Evolutionary conservation across 1,140 invertebrate genomes (phyloP).

Genomic region (Aphelinus certus): DNA sequence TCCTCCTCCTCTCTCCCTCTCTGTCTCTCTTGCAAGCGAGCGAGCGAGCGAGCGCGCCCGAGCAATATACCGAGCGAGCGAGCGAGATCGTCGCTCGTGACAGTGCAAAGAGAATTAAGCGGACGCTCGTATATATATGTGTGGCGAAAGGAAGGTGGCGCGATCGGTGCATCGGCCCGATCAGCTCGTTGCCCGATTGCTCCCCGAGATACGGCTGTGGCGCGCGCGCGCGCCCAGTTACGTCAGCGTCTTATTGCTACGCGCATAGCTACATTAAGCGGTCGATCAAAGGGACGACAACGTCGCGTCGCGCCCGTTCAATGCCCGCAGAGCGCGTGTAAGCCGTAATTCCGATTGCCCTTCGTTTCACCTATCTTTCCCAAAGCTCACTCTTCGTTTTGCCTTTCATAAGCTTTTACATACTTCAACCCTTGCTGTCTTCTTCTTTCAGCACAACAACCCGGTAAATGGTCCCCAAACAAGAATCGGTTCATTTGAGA

Average conservation of each 20-base stretch:
- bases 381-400: too few species aligned
- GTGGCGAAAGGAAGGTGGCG: neutral
- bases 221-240: constrained; percentile 49
- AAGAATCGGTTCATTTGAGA: too few species aligned
- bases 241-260: constrained; percentile 60
- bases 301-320: constrained; percentile 22
- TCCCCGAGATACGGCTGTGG: constrained; percentile 46
- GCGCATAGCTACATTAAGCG: constrained; percentile 52
- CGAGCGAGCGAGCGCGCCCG: neutral
- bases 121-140: neutral
- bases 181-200: constrained; percentile 48
- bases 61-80: neutral
- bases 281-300: constrained; percentile 54
- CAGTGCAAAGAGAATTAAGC: constrained; percentile 8
- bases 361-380: too few species aligned
- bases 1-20: constrained; percentile 2
- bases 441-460: too few species aligned
- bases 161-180: neutral
- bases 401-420: too few species aligned
- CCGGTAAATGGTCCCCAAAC: too few species aligned
- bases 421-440: too few species aligned
- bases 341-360: too few species aligned
- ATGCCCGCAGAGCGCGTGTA: too few species aligned
- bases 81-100: constrained; percentile 30
- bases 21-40: neutral